A percentile compares a stretch with the other conserved stretches of the same genome.
Conservation (phyloP, 1,140 invertebrate genomes). For the Tyrophagus putrescentiae region DNA sequence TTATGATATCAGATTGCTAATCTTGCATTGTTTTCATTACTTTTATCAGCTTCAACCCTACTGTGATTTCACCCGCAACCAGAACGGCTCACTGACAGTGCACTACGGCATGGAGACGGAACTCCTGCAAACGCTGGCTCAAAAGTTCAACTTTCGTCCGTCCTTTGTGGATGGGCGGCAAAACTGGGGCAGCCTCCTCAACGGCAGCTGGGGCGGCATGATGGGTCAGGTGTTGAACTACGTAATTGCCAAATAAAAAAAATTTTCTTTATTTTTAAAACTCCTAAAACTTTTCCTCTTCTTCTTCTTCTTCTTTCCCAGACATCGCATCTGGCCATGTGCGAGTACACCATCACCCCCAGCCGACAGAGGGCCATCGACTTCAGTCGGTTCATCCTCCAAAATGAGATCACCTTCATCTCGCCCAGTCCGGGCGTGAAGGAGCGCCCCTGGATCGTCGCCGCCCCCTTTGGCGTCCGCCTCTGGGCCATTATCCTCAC, state of each 20-base stretch:
- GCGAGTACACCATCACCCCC: background rate
- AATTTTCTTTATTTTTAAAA: background rate
- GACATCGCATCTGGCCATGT: slow-evolving; percentile 12
- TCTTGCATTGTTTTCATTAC: too few species aligned
- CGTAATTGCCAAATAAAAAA: background rate
- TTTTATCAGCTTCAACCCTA: background rate
- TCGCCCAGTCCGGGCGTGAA: background rate
- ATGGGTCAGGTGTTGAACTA: background rate
- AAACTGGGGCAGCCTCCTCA: background rate
- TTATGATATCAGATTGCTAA: too few species aligned
- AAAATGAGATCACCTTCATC: background rate
- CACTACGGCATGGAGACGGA: slow-evolving; percentile 1
- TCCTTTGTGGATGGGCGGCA: background rate
- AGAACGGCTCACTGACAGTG: background rate
- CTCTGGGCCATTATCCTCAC: background rate
- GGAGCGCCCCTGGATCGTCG: background rate
- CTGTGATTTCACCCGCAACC: background rate
- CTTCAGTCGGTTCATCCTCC: background rate
- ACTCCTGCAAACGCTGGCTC: background rate
- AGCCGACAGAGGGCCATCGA: background rate
- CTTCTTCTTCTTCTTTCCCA: background rate
- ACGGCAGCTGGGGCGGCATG: slow-evolving; percentile 4
- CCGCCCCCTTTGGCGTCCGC: background rate
- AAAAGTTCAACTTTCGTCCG: background rate
- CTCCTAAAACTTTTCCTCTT: background rate